phyloP scores from a whole-genome alignment of 2,888 invertebrate species.

The Drosophila pseudotakahashii region DNA sequence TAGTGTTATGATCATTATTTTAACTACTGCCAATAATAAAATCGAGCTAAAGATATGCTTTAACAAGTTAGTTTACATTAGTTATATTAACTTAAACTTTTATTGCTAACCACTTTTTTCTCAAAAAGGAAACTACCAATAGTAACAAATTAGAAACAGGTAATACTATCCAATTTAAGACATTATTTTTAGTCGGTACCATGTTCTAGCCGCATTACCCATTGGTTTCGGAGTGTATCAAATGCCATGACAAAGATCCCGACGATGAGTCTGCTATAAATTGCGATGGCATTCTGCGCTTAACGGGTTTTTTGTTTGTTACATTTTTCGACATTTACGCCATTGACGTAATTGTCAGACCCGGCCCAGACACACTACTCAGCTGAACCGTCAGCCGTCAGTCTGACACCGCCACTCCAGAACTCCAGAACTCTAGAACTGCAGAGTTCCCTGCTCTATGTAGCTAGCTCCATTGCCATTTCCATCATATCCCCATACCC shows the following conservation, averaged over 20 bases:
- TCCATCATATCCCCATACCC: conserved; percentile 20
- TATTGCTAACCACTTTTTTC: too few relatives aligned
- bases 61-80: too few relatives aligned
- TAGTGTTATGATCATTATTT: too few relatives aligned
- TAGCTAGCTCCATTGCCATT: conserved; percentile 22
- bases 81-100: too few relatives aligned
- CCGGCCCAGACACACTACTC: conserved; percentile 61
- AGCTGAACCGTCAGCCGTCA: conserved; percentile 45
- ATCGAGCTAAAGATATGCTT: too few relatives aligned
- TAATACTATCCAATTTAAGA: neutral
- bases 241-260: conserved; percentile 30
- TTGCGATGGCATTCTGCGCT: conserved; percentile 63
- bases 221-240: conserved; percentile 16
- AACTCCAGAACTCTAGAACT: conserved; percentile 20
- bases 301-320: conserved; percentile 74
- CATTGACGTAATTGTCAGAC: conserved; percentile 78
- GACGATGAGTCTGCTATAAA: conserved; percentile 58
- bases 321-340: conserved; percentile 67
- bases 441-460: conserved; percentile 4
- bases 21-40: too few relatives aligned
- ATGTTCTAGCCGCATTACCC: conserved; percentile 3
- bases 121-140: neutral
- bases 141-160: neutral
- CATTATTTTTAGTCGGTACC: neutral
- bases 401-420: conserved; percentile 41